phyloP scores from a whole-genome alignment of 2,888 invertebrate genomes.

The Brachypterus glaber region DNA sequence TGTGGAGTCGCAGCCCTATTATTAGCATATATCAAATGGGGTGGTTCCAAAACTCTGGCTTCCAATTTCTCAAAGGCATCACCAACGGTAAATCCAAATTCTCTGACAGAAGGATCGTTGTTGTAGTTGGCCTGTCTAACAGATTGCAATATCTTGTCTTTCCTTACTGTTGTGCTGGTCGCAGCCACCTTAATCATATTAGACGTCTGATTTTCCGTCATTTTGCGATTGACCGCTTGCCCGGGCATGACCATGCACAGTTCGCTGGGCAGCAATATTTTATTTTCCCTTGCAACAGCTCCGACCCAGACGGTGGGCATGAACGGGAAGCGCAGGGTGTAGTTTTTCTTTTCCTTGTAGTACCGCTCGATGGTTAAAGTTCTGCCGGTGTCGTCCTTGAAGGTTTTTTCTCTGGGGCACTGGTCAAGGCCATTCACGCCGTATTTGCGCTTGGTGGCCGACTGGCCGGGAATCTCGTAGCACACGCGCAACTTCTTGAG shows the following conservation, averaged over 20 bases:
- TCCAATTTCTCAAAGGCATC: constrained; percentile 63
- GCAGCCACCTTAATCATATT: constrained; percentile 84
- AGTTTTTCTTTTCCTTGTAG: constrained; percentile 35
- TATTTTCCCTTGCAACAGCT: constrained; percentile 41
- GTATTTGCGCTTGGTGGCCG: constrained; percentile 38
- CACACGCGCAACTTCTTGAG: constrained; percentile 36
- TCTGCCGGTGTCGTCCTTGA: constrained; percentile 28
- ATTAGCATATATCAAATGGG: constrained; percentile 58
- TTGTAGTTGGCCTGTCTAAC: constrained; percentile 30
- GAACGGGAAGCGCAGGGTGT: constrained; percentile 49
- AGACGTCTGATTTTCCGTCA: constrained; percentile 73
- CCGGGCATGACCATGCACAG: constrained; percentile 68
- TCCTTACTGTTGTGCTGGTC: constrained; percentile 65
- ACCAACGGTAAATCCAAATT: constrained; percentile 74
- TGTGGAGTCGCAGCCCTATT: background rate
- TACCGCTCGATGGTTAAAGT: constrained; percentile 43
- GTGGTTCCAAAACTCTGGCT: constrained; percentile 72
- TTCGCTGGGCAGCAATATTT: constrained; percentile 75
- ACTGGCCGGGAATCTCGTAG: constrained; percentile 41
- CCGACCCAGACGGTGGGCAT: constrained; percentile 77
- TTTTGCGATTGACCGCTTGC: constrained; percentile 66
- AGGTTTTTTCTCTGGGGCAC: constrained; percentile 36
- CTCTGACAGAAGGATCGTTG: constrained; percentile 50
- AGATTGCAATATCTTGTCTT: constrained; percentile 63
- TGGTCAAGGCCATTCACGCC: constrained; percentile 40